These are phyloP conservation scores for Rhinichthys osculus DNA, from an alignment of 2,797 vertebrate species.

Conservation along the genomic window DNA sequence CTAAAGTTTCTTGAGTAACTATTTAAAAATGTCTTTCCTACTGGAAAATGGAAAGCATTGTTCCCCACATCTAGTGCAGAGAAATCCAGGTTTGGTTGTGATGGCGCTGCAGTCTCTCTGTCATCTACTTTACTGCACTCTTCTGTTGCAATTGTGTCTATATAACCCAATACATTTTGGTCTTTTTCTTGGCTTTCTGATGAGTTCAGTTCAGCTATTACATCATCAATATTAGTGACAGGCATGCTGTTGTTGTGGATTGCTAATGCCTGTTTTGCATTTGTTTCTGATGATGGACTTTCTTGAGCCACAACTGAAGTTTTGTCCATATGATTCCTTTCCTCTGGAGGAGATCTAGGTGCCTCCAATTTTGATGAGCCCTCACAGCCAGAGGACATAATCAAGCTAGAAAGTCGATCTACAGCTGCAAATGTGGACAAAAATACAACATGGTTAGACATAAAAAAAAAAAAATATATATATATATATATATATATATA, in stretches of 20 bases:
- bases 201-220: constrained; percentile 71
- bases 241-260: constrained; percentile 65
- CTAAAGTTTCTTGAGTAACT: constrained; percentile 85
- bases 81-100: constrained; percentile 65
- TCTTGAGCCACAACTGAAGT: constrained; percentile 42
- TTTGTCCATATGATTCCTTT: constrained; percentile 56
- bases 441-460: constrained; percentile 34
- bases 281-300: constrained; percentile 35
- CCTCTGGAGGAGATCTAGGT: constrained; percentile 53
- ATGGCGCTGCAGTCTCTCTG: constrained; percentile 13
- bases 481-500: too few relatives aligned
- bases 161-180: constrained; percentile 16
- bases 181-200: constrained; percentile 49
- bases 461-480: not conserved
- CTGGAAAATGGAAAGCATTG: constrained; percentile 74
- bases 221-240: constrained; percentile 75
- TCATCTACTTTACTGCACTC: constrained; percentile 20
- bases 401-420: constrained; percentile 78
- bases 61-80: constrained; percentile 76
- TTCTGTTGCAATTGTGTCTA: constrained; percentile 35
- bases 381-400: constrained; percentile 74
- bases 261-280: constrained; percentile 40
- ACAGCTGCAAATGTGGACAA: constrained; percentile 76
- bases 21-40: constrained; percentile 81
- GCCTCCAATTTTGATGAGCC: constrained; percentile 62